Evolutionary conservation across 2,797 vertebrate species (phyloP).

Genomic region (Syncerus caffer): DNA sequence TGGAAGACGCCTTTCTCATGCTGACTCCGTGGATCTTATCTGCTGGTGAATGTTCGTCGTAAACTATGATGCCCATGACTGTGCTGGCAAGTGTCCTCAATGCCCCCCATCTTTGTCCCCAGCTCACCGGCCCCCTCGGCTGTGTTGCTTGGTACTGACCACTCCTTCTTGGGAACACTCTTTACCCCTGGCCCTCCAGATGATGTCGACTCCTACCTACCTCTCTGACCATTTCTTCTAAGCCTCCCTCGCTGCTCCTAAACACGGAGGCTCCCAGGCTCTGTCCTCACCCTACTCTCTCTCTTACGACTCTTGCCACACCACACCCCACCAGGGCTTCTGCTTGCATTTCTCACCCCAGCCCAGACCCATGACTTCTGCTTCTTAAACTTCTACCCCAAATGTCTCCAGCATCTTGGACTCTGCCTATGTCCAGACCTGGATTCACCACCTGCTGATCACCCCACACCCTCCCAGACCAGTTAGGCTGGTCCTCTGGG

Average conservation of each 20-base stretch:
- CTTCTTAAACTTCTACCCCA: background rate
- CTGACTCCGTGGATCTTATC: background rate
- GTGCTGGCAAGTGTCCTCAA: background rate
- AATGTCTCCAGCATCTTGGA: background rate
- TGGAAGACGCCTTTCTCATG: background rate
- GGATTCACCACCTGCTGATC: background rate
- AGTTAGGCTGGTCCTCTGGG: background rate
- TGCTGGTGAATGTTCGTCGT: rapidly evolving
- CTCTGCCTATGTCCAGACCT: background rate
- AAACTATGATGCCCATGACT: background rate
- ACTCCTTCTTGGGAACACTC: background rate
- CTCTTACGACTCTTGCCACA: background rate
- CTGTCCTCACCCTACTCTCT: background rate
- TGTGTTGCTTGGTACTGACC: too few relatives aligned
- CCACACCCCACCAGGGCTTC: background rate
- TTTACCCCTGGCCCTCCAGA: background rate
- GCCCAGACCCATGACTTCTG: background rate
- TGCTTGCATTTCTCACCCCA: background rate
- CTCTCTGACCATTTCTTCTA: background rate
- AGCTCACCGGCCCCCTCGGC: background rate
- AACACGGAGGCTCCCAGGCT: background rate
- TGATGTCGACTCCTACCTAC: background rate
- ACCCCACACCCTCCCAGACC: background rate
- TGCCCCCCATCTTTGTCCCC: background rate
- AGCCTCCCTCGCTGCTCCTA: background rate